Conservation (phyloP, 2,888 invertebrate genomes). For the Perithous albicinctus region DNA sequence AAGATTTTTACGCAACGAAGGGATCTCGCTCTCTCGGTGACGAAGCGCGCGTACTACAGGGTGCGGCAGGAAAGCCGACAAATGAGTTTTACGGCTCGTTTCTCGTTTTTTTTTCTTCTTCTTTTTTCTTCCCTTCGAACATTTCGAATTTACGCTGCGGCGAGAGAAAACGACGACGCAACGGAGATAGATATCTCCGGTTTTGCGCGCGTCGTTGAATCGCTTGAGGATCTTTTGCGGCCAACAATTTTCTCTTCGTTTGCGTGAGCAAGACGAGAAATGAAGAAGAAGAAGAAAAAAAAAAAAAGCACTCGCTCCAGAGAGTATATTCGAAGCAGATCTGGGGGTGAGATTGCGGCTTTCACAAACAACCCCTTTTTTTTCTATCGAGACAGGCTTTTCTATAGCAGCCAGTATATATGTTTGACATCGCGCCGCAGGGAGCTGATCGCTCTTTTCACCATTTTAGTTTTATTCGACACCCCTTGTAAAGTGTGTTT, state of each 20-base stretch:
- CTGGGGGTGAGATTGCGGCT: conserved; percentile 66
- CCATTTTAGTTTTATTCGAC: conserved; percentile 31
- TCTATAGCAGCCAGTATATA: not conserved
- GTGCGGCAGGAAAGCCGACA: conserved; percentile 72
- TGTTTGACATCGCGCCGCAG: conserved; percentile 27
- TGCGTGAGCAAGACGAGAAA: conserved; percentile 47
- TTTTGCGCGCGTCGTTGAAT: conserved; percentile 53
- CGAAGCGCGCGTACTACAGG: conserved; percentile 61
- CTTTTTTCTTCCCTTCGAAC: too few species aligned
- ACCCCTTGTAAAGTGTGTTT: conserved; percentile 12
- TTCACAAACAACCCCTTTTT: conserved; percentile 67
- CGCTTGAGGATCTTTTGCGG: conserved; percentile 52
- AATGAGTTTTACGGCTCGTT: conserved; percentile 77
- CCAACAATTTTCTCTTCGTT: conserved; percentile 47
- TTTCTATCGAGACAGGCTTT: conserved; percentile 6
- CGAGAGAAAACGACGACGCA: conserved; percentile 67
- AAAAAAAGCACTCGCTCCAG: too few species aligned
- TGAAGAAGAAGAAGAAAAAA: conserved; percentile 12
- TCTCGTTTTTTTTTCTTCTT: conserved; percentile 70
- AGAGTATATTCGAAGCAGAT: conserved; percentile 37
- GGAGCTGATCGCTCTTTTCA: conserved; percentile 34
- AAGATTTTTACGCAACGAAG: conserved; percentile 49
- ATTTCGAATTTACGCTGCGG: conserved; percentile 67
- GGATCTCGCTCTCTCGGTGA: conserved; percentile 27
- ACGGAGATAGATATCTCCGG: conserved; percentile 57